Evolutionary conservation across 1,140 invertebrate species (phyloP).

Genomic region (Notospermus geniculatus): DNA sequence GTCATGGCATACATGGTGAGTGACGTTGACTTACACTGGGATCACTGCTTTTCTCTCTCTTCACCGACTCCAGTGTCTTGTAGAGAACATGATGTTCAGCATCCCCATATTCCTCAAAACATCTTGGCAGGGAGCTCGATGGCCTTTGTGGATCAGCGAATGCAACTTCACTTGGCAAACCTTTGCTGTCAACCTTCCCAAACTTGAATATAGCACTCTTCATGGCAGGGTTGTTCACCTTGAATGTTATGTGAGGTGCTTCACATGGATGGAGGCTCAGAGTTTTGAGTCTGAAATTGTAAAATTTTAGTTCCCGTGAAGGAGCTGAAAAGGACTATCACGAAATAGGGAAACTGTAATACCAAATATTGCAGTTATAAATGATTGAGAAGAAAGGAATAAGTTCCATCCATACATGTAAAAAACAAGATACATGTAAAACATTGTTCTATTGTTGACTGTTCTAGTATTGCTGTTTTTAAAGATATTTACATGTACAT

Average conservation of each 20-base stretch:
- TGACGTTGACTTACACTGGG: conserved; percentile 27
- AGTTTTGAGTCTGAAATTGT: conserved; percentile 28
- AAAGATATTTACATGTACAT: no score
- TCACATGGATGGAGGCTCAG: conserved; percentile 43
- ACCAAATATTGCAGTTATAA: no score
- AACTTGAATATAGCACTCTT: conserved; percentile 42
- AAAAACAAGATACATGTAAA: no score
- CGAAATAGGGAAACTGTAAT: no score
- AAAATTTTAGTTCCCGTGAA: neutral
- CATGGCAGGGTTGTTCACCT: conserved; percentile 31
- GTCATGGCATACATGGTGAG: no score
- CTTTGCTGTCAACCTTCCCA: conserved; percentile 38
- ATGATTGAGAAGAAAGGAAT: no score
- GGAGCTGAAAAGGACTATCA: no score
- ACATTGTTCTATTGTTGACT: no score
- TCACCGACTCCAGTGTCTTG: conserved; percentile 42
- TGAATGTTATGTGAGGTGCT: conserved; percentile 40
- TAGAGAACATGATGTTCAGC: conserved; percentile 47
- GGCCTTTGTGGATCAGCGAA: conserved; percentile 38
- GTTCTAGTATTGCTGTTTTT: no score
- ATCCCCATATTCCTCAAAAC: conserved; percentile 52
- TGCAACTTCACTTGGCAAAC: conserved; percentile 27
- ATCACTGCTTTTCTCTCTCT: conserved; percentile 17
- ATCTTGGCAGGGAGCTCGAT: conserved; percentile 39
- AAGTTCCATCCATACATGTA: no score